phyloP scores from a whole-genome alignment of 2,888 invertebrate genomes.

The Chorisops tibialis region DNA sequence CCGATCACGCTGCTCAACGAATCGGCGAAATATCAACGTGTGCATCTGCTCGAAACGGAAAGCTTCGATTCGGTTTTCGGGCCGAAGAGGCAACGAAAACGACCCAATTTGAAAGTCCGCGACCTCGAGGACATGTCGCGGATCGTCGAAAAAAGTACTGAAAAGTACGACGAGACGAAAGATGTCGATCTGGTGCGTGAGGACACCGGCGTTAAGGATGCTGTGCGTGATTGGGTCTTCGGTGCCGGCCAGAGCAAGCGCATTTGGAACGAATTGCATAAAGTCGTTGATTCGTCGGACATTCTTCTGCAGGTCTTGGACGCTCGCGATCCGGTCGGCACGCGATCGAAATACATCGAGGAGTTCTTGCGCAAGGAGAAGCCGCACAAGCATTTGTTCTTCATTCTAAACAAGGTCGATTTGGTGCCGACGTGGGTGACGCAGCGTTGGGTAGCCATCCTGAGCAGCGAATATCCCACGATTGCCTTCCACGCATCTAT shows the following conservation, averaged over 20 bases:
- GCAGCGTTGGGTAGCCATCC: slow-evolving; percentile 92
- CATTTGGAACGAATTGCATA: slow-evolving; percentile 99
- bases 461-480: slow-evolving; percentile 94
- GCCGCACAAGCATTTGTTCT: slow-evolving; percentile 94
- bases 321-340: slow-evolving; percentile 96
- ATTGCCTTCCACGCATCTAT: slow-evolving; percentile 98
- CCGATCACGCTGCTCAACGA: slow-evolving; percentile 94
- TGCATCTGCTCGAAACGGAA: slow-evolving; percentile 94
- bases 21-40: slow-evolving; percentile 81
- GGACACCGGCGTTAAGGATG: slow-evolving; percentile 74
- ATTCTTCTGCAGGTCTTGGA: slow-evolving; percentile 94
- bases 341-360: slow-evolving; percentile 88
- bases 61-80: slow-evolving; percentile 94
- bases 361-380: slow-evolving; percentile 92
- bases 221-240: slow-evolving; percentile 90
- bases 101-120: slow-evolving; percentile 73
- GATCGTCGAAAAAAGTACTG: slow-evolving; percentile 66
- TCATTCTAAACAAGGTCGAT: slow-evolving; percentile 95
- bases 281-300: slow-evolving; percentile 98
- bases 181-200: slow-evolving; percentile 82
- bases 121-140: slow-evolving; percentile 77
- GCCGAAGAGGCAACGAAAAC: slow-evolving; percentile 86
- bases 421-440: slow-evolving; percentile 98
- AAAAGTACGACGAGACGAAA: slow-evolving; percentile 75
- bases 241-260: slow-evolving; percentile 93